Evolutionary conservation across 2,888 invertebrate species (phyloP), one percentile per base, ranked within the genome.

Genomic region (Gastracanthus pulcherrimus): DNA sequence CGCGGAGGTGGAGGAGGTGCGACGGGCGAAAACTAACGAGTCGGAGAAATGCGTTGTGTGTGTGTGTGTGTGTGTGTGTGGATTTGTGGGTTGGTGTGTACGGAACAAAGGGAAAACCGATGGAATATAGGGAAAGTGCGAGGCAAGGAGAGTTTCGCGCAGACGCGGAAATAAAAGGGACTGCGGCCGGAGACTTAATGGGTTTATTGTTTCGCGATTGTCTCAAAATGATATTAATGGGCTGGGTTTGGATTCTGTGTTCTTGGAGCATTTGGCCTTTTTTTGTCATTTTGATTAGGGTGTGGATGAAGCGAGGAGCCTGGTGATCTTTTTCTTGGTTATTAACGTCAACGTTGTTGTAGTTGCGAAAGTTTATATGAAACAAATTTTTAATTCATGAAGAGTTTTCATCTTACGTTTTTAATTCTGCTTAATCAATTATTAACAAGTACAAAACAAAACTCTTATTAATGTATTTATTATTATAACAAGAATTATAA

Each of bases 131-230:
- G 60, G 36, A 76, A 75, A 31, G 55, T 23, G 64, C n/a, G 51
- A 55, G 31, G 71, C 41, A 31, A 31, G 19, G 26, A 26, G 38
- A 36, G 60, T 62, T 7, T 26, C 58, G 19, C 9, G 29, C 16
- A 55, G 36, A 62, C 41, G 48, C 64, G 64, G 69, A 70, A 80
- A 76, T 69, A 80, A 76, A 70, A 74, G 62, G 38, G 36, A 45
- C 45, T n/a, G 38, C 71, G 34, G 13, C 26, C 13, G 34, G 51
- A 11, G 5, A 34, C 26, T 80, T 80, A 80, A 80, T 77, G 80
- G 55, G 19, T 55, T 36, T 76, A 77, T 82, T 82, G 74, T 82
- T 77, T 76, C 69, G n/a, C n/a, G 62, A 77, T 82, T 82, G 72
- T 60, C 48, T 62, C 13, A 45, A 41, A 62, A 23, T 70, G 23